A percentile compares a stretch with the other conserved stretches of the same genome.
phyloP scores from a whole-genome alignment of 2,113 vertebrate genomes.

The Syrrhaptes paradoxus region DNA sequence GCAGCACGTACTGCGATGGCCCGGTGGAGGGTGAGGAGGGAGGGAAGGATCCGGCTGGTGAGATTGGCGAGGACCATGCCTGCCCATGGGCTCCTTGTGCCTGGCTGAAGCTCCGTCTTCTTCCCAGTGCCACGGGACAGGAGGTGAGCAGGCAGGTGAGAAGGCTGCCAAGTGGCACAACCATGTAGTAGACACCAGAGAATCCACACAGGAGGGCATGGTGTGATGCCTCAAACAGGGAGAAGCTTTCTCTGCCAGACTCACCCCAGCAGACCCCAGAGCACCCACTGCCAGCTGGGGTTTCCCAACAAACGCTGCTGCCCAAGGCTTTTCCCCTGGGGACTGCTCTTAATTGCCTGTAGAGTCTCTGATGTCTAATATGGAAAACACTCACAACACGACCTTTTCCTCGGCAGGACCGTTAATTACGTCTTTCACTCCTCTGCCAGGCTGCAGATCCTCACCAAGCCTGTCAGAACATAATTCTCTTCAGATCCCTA shows the following conservation, averaged over 20 bases:
- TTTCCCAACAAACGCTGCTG: background rate
- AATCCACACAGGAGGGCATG: background rate
- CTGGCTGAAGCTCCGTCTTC: background rate
- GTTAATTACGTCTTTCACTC: background rate
- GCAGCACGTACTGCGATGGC: background rate
- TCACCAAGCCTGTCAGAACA: background rate
- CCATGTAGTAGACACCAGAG: background rate
- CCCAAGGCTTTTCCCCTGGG: background rate
- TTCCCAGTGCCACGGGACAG: background rate
- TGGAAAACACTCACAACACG: fast-evolving
- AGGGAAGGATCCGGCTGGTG: background rate
- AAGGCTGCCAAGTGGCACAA: background rate
- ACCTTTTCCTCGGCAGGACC: background rate
- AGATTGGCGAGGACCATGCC: fast-evolving
- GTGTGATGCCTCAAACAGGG: fast-evolving
- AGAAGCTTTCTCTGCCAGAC: background rate
- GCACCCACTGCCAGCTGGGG: fast-evolving
- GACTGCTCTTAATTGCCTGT: background rate
- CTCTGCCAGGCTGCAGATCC: background rate
- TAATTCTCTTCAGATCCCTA: conserved; percentile 18
- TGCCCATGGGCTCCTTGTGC: background rate
- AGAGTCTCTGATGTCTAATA: background rate
- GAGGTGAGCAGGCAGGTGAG: background rate
- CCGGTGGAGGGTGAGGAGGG: background rate
- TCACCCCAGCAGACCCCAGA: background rate